Evolutionary conservation across 2,113 vertebrate genomes (phyloP).

Genomic region (Passerina amoena): DNA sequence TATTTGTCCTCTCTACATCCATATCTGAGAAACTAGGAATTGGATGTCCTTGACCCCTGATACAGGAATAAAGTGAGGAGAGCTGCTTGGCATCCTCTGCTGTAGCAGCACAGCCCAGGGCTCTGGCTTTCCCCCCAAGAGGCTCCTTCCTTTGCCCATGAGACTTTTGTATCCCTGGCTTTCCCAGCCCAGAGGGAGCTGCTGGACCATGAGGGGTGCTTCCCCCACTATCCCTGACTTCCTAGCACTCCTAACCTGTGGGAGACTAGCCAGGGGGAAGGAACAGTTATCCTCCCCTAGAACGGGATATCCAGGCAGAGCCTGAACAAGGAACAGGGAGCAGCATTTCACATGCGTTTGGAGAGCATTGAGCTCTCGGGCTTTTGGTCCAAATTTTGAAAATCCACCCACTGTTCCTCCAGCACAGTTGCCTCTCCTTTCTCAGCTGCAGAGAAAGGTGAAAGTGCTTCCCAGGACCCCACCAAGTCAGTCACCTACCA

Average conservation of each 20-base stretch:
- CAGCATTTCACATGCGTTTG: not conserved
- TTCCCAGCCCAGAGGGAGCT: not conserved
- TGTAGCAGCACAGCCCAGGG: not conserved
- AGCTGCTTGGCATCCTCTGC: not conserved
- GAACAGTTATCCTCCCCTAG: not conserved
- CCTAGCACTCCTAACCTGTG: not conserved
- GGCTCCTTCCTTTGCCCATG: not conserved
- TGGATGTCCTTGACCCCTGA: not conserved
- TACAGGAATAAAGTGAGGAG: not conserved
- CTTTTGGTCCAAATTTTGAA: not conserved
- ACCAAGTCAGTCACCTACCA: not conserved
- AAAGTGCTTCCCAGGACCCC: not conserved
- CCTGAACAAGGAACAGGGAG: not conserved
- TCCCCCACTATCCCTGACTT: not conserved
- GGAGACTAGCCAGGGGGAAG: not conserved
- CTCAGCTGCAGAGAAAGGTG: not conserved
- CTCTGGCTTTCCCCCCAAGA: not conserved
- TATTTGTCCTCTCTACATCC: not conserved
- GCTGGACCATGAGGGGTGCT: not conserved
- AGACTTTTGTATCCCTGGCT: not conserved
- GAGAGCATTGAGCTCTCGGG: not conserved
- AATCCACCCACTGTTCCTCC: not conserved
- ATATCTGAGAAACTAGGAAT: not conserved
- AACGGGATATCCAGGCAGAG: fast-evolving
- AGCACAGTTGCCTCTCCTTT: not conserved